Evolutionary conservation across 2,888 invertebrate species (phyloP).

Genomic region (Saturnia japonica): DNA sequence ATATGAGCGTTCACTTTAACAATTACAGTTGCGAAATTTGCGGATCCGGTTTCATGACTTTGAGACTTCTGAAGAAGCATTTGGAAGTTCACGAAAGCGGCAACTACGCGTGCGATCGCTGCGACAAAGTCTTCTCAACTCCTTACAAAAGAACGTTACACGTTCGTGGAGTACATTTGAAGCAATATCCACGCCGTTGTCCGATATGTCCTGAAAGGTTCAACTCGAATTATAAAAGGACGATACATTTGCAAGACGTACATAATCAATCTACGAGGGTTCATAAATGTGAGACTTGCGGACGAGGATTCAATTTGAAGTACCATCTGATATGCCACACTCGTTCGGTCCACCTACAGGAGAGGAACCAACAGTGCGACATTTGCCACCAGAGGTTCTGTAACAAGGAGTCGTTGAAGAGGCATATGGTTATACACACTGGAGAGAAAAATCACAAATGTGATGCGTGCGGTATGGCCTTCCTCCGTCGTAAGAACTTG

Average conservation of each 20-base stretch:
- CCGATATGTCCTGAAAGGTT: conserved; percentile 74
- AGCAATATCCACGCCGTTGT: conserved; percentile 67
- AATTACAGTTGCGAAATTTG: conserved; percentile 77
- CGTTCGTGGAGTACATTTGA: conserved; percentile 69
- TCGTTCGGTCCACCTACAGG: conserved; percentile 72
- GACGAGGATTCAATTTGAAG: conserved; percentile 68
- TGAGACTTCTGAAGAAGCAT: conserved; percentile 70
- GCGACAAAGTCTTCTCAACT: conserved; percentile 70
- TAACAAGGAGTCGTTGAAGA: conserved; percentile 79
- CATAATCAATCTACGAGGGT: conserved; percentile 73
- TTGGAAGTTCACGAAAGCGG: conserved; percentile 74
- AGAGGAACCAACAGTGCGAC: conserved; percentile 77
- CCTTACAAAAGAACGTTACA: conserved; percentile 67
- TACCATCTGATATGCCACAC: conserved; percentile 74
- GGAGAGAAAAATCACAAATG: conserved; percentile 81
- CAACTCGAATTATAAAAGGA: conserved; percentile 72
- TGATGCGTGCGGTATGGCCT: conserved; percentile 77
- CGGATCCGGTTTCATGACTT: conserved; percentile 73
- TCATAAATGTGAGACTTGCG: conserved; percentile 73
- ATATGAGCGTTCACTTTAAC: conserved; percentile 76
- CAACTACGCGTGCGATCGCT: conserved; percentile 67
- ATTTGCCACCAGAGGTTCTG: conserved; percentile 79
- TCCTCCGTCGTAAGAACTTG: conserved; percentile 70
- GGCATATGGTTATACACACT: conserved; percentile 81
- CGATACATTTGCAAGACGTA: conserved; percentile 74